Percentiles rank a stretch among this genome's conserved stretches.
Evolutionary conservation across 2,888 invertebrate genomes (phyloP).

Genomic region (Nemurella pictetii): DNA sequence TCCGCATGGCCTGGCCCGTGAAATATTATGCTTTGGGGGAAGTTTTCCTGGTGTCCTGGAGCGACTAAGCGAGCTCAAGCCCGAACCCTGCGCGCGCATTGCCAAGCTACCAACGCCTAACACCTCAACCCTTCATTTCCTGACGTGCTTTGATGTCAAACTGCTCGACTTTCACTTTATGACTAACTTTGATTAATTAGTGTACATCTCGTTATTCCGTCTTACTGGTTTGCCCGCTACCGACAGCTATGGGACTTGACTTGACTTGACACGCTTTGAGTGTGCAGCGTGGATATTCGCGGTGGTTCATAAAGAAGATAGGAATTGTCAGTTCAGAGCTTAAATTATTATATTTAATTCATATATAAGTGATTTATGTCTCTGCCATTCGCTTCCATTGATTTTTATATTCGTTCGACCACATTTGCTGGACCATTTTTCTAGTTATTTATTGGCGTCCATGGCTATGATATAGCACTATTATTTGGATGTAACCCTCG

Average conservation of each 20-base stretch:
- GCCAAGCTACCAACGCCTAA: neutral
- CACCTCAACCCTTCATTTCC: neutral
- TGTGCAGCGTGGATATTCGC: neutral
- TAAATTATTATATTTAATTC: neutral
- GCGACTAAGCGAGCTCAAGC: neutral
- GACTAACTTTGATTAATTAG: conserved; percentile 30
- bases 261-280: neutral
- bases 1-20: neutral
- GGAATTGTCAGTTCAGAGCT: neutral
- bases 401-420: neutral
- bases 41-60: neutral
- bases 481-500: neutral
- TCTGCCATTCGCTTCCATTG: neutral
- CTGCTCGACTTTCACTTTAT: conserved; percentile 16
- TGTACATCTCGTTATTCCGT: conserved; percentile 13
- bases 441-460: neutral
- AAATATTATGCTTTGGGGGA: neutral
- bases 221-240: neutral
- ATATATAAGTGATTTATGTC: neutral
- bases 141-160: conserved; percentile 30
- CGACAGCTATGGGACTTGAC: neutral
- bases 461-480: neutral
- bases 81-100: neutral
- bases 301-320: neutral
- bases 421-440: neutral